Base-by-base conservation (phyloP, 23 tunicate species). In the Clavelina lepadiformis region DNA sequence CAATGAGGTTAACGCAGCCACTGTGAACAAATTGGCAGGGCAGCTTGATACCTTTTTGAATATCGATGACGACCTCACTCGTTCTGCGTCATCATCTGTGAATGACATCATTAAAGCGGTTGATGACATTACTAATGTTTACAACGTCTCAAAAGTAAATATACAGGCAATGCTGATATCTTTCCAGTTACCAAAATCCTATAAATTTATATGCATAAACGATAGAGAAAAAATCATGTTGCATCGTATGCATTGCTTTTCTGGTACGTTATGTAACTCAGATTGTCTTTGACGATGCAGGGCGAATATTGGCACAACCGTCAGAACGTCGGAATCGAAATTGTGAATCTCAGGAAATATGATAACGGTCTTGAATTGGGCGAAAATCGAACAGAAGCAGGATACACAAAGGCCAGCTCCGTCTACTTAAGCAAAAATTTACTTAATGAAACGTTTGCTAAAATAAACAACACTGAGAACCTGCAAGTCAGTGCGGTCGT, bases 401-500 rank as follows among this genome's bases (percentile, higher is more conserved):
- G 5, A 3, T 33, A 49, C 4, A 21, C 21, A 1, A 3, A 38
- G 31, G 33, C 75, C 25, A 76, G 73, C 46, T 46, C 58, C 18
- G 56, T 63, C 2, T 41, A 44, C 38, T 35, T 84, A 38, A 69
- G 82, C 19, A 2, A 51, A 8, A 33, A 27, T 5, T 58, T 84
- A 3, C 29, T 84, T 0, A 6, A 61, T 1, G 93, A 84, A 76
- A 68, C 93, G 25, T 37, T 28, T n/a, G 41, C 44, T 29, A 54
- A 0, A 56, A 7, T 47, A 6, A 33, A 38, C 13, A 45, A 1
- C 4, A n/a, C n/a, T n/a, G 31, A 68, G 19, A 28, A 65, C 35
- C 31, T 86, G 3, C 85, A 86, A 56, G 31, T 78, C 31, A 65
- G 54, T 49, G 55, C 85, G 1, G 74, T 86, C 19, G 1, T 86